Conservation (phyloP, 1,140 invertebrate genomes). For the Zaprionus tsacasi region DNA sequence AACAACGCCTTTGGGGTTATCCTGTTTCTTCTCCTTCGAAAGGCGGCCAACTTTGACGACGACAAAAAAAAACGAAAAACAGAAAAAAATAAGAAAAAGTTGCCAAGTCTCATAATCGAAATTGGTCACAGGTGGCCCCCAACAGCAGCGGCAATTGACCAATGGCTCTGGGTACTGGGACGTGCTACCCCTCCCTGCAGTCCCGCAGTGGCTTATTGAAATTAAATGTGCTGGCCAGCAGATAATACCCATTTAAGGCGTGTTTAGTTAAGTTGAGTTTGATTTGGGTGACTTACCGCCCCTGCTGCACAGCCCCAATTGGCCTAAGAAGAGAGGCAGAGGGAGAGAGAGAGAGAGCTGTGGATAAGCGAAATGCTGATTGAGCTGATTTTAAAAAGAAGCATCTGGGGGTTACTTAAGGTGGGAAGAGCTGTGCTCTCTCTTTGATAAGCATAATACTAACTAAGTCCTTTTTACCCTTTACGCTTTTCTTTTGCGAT, state of each 20-base stretch:
- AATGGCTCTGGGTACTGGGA: slow-evolving; percentile 8
- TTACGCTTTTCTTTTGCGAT: too few relatives aligned
- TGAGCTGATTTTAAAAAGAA: slow-evolving; percentile 4
- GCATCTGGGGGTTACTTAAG: not conserved
- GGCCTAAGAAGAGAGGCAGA: too few relatives aligned
- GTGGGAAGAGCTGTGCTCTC: not conserved
- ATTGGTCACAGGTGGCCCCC: slow-evolving; percentile 80
- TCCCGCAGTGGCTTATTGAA: slow-evolving; percentile 62
- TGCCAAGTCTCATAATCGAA: slow-evolving; percentile 79
- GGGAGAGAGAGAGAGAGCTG: too few relatives aligned
- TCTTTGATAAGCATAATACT: not conserved
- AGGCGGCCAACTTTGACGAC: slow-evolving; percentile 34
- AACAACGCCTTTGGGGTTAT: slow-evolving; percentile 78
- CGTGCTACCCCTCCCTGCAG: too few relatives aligned
- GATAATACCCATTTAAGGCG: slow-evolving; percentile 80
- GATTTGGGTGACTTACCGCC: slow-evolving; percentile 60
- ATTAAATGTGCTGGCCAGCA: slow-evolving; percentile 76
- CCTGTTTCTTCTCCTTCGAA: slow-evolving; percentile 61
- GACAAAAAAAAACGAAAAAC: slow-evolving; percentile 22
- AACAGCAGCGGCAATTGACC: slow-evolving; percentile 53
- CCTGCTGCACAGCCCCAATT: not conserved
- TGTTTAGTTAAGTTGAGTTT: slow-evolving; percentile 80
- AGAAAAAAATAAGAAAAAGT: slow-evolving; percentile 36
- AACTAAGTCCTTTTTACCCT: not conserved
- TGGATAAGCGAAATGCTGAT: slow-evolving; percentile 27